phyloP scores from a whole-genome alignment of 1,140 invertebrate species.

The Pogonus chalceus region DNA sequence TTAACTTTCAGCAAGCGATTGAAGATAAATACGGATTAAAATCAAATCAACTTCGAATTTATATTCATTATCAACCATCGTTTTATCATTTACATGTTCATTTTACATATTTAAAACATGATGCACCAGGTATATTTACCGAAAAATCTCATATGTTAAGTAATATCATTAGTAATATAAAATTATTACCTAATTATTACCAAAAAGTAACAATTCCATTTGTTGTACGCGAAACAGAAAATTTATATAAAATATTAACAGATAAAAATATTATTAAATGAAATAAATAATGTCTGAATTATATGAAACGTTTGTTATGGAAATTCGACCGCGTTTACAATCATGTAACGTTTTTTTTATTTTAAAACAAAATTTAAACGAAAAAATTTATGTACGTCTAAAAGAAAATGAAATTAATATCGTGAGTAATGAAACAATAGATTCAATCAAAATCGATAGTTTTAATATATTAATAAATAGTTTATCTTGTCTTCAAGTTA shows the following conservation, averaged over 20 bases:
- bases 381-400: conserved; percentile 21
- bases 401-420: conserved; percentile 33
- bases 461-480: conserved; percentile 32
- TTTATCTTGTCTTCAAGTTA: conserved; percentile 22
- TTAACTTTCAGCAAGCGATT: conserved; percentile 56
- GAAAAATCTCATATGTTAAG: conserved; percentile 80
- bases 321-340: conserved; percentile 41
- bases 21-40: conserved; percentile 66
- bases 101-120: conserved; percentile 74
- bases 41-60: conserved; percentile 64
- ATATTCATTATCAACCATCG: conserved; percentile 93
- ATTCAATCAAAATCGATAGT: conserved; percentile 34
- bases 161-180: conserved; percentile 86
- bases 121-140: conserved; percentile 62
- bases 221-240: conserved; percentile 52
- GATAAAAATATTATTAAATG: conserved; percentile 31
- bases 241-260: conserved; percentile 41
- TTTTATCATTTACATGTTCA: conserved; percentile 96
- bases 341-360: conserved; percentile 46
- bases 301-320: conserved; percentile 39
- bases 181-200: conserved; percentile 75
- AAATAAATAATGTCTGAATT: conserved; percentile 11
- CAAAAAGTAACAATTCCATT: conserved; percentile 66
- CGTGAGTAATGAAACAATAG: conserved; percentile 19
- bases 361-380: conserved; percentile 35